Evolutionary conservation across 2,113 vertebrate genomes (phyloP), one percentile per base, ranked within the genome.

Genomic region (human): DNA sequence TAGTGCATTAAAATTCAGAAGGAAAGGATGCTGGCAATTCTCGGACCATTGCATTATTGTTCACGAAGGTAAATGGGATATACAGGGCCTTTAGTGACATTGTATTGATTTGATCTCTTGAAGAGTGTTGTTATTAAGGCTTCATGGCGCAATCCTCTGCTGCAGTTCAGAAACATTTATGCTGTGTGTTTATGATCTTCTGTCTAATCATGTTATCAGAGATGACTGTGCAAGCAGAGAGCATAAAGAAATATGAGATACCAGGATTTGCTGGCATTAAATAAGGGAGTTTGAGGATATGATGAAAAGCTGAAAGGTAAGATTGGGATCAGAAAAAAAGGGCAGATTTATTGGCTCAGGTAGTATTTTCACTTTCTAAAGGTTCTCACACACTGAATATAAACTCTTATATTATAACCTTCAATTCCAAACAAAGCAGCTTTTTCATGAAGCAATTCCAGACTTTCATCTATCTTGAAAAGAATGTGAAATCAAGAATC

Each of bases 191-290:
- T 98, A 93, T 96, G 78, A 75, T 92, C 82, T 73, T 97, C 90
- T 95, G 32, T 95, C 95, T 97, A 96, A 96, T 98, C 94, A 94
- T 97, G 90, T 97, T 97, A 96, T 94, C 92, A 93, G 78, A 95
- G 76, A 82, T 96, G 90, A 50, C 30, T 95, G 70, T 89, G 83
- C 48, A 90, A 97, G 52, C 76, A 95, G 72, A 92, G 9, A 93
- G 82, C 83, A 96, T 95, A 93, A 96, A 96, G 76, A 94, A 94
- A 95, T 96, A 66, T 93, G 78, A 90, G 66, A 93, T 76, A 72
- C 50, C 23, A 81, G 57, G 61, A 94, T 96, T 95, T 96, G 27
- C 45, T 86, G 55, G 27, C 52, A 93, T 85, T 97, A 95, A 97
- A 96, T 96, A 96, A 95, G 8, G 64, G 61, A 61, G 32, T 57